Percentiles rank a stretch among this genome's conserved stretches.
phyloP scores from a whole-genome alignment of 2,797 vertebrate species.

The Hemitrygon akajei region DNA sequence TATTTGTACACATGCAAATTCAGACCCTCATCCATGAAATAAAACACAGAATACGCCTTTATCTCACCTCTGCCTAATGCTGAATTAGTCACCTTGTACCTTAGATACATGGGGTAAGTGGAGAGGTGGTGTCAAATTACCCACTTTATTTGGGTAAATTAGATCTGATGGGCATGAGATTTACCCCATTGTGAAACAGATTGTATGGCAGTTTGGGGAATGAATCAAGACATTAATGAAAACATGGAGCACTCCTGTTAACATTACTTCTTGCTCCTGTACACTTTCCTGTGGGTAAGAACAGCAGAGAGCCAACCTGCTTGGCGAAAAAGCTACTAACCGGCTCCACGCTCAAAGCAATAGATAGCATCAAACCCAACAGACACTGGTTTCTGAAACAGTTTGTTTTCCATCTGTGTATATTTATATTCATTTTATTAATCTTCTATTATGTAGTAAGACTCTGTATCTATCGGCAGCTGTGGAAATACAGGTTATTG shows the following conservation, averaged over 20 bases:
- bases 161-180: neutral
- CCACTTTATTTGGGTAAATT: neutral
- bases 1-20: constrained; percentile 28
- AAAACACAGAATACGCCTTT: neutral
- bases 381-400: neutral
- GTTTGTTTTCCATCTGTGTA: neutral
- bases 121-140: neutral
- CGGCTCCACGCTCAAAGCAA: neutral
- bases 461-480: neutral
- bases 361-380: constrained; percentile 12
- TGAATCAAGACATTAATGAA: neutral
- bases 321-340: neutral
- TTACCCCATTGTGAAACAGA: neutral
- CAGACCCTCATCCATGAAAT: constrained; percentile 13
- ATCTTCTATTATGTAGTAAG: neutral
- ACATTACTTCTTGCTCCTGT: neutral
- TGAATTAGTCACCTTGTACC: neutral
- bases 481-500: neutral
- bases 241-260: neutral
- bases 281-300: neutral
- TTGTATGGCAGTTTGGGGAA: neutral
- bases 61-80: neutral
- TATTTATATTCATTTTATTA: neutral
- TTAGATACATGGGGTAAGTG: no score
- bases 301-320: neutral